Evolutionary conservation across 92 coral and sea anemone genomes (phyloP).

Genomic region (Palythoa grandiflora): DNA sequence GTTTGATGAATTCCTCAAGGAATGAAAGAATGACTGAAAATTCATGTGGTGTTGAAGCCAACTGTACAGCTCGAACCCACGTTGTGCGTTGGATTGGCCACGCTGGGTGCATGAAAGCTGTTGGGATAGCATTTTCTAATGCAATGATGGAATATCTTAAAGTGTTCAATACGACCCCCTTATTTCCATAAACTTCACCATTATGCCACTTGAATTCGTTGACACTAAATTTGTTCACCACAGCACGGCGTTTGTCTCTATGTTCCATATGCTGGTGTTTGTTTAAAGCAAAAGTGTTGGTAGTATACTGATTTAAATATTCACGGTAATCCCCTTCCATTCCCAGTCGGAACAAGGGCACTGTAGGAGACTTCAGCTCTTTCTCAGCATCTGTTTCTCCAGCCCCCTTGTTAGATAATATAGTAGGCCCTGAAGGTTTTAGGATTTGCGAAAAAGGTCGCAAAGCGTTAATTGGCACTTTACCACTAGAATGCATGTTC

Average conservation of each 20-base stretch:
- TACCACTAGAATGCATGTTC: neutral
- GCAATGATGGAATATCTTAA: constrained; percentile 90
- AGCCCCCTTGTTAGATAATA: neutral
- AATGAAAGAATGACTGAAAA: constrained; percentile 87
- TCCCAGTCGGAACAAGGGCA: constrained; percentile 85
- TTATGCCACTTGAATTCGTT: constrained; percentile 86
- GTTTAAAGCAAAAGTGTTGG: constrained; percentile 88
- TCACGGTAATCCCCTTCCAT: constrained; percentile 84
- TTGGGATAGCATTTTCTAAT: constrained; percentile 89
- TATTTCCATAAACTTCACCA: constrained; percentile 86
- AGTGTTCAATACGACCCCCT: constrained; percentile 84
- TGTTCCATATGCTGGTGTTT: constrained; percentile 94
- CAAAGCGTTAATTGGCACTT: neutral
- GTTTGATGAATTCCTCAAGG: constrained; percentile 88
- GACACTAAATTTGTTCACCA: constrained; percentile 83
- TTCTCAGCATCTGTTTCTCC: constrained; percentile 7
- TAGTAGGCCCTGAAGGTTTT: constrained; percentile 9
- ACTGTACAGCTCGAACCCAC: constrained; percentile 94
- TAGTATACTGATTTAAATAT: constrained; percentile 84
- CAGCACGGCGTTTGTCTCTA: constrained; percentile 88
- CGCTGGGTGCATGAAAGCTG: constrained; percentile 96
- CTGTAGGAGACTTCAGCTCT: constrained; percentile 32
- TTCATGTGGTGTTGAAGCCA: constrained; percentile 85
- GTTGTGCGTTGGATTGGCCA: constrained; percentile 99
- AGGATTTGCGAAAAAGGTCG: neutral